These are phyloP conservation scores for Perca flavescens DNA, from an alignment of 2,113 vertebrate species.

Conservation along the genomic window DNA sequence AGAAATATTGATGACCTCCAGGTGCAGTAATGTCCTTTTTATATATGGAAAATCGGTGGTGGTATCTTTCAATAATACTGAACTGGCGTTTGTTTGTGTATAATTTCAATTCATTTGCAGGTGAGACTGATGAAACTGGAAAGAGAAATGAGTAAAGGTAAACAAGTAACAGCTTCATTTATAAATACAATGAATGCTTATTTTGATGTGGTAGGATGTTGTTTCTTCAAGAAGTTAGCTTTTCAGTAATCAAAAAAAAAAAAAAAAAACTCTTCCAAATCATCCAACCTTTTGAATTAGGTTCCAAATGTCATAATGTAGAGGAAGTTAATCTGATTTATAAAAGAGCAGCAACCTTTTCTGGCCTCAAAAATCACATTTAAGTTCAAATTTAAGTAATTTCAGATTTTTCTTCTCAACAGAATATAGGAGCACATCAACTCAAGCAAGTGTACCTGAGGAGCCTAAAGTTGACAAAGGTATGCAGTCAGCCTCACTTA, in stretches of 20 bases:
- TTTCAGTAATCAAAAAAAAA: not conserved
- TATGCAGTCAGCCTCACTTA: constrained; percentile 64
- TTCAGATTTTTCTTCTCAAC: constrained; percentile 47
- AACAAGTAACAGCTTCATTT: constrained; percentile 3
- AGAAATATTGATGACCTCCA: constrained; percentile 87
- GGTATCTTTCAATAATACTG: not conserved
- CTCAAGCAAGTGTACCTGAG: constrained; percentile 84
- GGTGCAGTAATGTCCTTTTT: constrained; percentile 76
- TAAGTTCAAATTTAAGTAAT: not conserved
- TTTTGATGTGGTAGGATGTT: not conserved
- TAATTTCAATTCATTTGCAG: constrained; percentile 75
- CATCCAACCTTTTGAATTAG: not conserved
- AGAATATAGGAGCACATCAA: constrained; percentile 86
- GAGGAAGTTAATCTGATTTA: not conserved
- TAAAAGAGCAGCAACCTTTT: not conserved
- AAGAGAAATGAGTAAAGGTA: constrained; percentile 88
- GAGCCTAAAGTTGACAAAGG: constrained; percentile 90
- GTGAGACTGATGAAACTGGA: constrained; percentile 83
- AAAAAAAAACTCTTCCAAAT: not conserved
- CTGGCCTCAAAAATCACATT: not conserved
- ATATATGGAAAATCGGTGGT: not conserved
- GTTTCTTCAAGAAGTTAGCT: not conserved
- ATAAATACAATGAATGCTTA: not conserved
- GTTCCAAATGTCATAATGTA: not conserved
- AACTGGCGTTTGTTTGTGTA: constrained; percentile 4